These are phyloP conservation scores for Sylvilagus floridanus DNA, from an alignment of 2,797 vertebrate species.

Conservation along the genomic window DNA sequence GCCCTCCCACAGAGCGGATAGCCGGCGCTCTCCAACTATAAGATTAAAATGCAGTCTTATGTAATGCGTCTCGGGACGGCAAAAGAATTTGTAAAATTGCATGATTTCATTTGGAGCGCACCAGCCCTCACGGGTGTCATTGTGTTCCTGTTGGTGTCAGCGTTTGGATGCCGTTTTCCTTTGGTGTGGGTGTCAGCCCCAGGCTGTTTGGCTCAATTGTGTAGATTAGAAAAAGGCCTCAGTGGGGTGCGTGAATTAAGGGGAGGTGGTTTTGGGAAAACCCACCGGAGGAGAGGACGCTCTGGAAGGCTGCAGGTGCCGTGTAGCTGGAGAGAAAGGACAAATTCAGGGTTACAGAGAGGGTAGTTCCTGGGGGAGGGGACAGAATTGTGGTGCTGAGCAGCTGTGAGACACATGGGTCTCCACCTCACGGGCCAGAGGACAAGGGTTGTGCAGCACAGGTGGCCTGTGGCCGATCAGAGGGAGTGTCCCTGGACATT, in stretches of 20 bases:
- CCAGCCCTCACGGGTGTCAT: background rate
- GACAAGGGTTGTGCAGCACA: too few relatives aligned
- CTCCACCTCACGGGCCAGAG: too few relatives aligned
- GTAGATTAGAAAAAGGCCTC: background rate
- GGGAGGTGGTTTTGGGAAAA: background rate
- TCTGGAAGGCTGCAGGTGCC: too few relatives aligned
- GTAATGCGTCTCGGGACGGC: background rate
- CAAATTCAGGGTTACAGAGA: too few relatives aligned
- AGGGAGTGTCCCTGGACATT: too few relatives aligned
- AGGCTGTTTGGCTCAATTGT: background rate
- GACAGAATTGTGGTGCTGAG: too few relatives aligned
- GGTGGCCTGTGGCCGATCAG: too few relatives aligned
- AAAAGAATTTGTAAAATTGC: background rate
- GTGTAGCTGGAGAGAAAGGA: too few relatives aligned
- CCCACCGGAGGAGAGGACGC: too few relatives aligned
- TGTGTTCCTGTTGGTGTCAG: background rate
- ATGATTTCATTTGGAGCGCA: background rate
- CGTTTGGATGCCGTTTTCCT: background rate
- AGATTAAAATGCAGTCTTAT: background rate
- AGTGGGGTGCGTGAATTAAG: background rate
- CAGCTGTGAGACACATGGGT: too few relatives aligned
- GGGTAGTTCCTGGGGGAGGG: too few relatives aligned
- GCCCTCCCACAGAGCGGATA: background rate
- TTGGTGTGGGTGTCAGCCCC: background rate
- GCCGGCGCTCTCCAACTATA: background rate